Evolutionary conservation across 2,113 vertebrate genomes (phyloP).

Genomic region (Coracopsis vasa): DNA sequence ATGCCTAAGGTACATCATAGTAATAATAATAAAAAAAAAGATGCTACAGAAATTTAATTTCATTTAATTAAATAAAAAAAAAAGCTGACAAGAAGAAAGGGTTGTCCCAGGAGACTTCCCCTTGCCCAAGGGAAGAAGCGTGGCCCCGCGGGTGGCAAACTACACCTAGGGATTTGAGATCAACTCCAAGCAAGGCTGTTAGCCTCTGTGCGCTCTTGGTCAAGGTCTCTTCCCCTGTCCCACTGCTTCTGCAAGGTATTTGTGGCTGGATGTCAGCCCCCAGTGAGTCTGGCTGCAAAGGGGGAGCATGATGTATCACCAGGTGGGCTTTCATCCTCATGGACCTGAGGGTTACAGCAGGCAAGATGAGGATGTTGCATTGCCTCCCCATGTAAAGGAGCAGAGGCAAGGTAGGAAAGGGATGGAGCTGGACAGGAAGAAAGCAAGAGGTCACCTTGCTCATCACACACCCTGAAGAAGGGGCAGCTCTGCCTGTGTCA

Average conservation of each 20-base stretch:
- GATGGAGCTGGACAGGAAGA: not conserved
- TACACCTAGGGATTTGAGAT: not conserved
- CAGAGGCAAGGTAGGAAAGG: not conserved
- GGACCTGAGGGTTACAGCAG: rapidly evolving
- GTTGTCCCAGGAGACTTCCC: not conserved
- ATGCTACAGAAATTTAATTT: constrained; percentile 36
- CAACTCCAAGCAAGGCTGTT: not conserved
- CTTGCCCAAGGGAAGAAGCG: not conserved
- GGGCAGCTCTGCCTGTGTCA: not conserved
- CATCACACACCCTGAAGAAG: rapidly evolving
- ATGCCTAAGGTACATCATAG: not conserved
- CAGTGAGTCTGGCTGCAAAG: not conserved
- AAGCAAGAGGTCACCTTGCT: not conserved
- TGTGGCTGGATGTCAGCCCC: not conserved
- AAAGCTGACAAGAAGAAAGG: not conserved
- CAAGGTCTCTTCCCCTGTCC: not conserved
- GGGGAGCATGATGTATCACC: rapidly evolving
- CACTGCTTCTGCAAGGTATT: too few relatives aligned
- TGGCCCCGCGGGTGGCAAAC: not conserved
- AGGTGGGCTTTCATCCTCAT: rapidly evolving
- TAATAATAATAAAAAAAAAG: not conserved
- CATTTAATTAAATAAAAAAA: constrained; percentile 1
- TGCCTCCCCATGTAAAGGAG: rapidly evolving
- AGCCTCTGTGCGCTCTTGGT: not conserved
- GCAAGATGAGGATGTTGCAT: rapidly evolving